A percentile compares a stretch with the other conserved stretches of the same genome.
These are phyloP conservation scores for Euglossa dilemma DNA, from an alignment of 1,140 invertebrate genomes.

Conservation along the genomic window DNA sequence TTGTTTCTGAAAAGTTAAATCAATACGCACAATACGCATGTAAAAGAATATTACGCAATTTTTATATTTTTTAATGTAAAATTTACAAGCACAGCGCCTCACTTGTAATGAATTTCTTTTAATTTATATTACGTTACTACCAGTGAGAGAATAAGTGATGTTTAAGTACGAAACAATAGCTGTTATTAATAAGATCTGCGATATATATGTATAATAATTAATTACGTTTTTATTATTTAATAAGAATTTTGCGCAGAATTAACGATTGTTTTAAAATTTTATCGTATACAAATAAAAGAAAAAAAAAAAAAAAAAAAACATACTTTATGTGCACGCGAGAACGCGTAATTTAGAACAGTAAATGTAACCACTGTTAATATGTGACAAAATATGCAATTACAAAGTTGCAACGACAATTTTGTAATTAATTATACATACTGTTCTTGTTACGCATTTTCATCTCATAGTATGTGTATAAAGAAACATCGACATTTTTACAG, in stretches of 20 bases:
- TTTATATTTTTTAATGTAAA: conserved; percentile 6
- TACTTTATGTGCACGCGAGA: background rate
- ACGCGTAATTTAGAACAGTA: conserved; percentile 12
- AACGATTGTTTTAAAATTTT: conserved; percentile 4
- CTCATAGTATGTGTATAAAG: conserved; percentile 18
- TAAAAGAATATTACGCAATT: conserved; percentile 1
- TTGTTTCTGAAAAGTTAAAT: background rate
- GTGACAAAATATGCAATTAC: background rate
- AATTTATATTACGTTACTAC: conserved; percentile 28
- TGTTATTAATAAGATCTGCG: conserved; percentile 48
- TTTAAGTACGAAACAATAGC: conserved; percentile 25
- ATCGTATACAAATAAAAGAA: background rate
- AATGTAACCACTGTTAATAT: conserved; percentile 1
- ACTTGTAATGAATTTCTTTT: conserved; percentile 16
- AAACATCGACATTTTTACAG: conserved; percentile 43
- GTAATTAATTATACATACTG: conserved; percentile 14
- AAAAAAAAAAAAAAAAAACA: too few species aligned
- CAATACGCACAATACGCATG: conserved; percentile 31
- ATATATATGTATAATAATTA: conserved; percentile 4
- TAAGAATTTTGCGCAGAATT: conserved; percentile 19
- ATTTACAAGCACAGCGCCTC: background rate
- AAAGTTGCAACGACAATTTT: background rate
- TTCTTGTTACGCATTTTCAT: conserved; percentile 24
- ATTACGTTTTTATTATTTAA: conserved; percentile 40
- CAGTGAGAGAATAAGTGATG: conserved; percentile 40